Evolutionary conservation across 2,888 invertebrate genomes (phyloP).

Genomic region (Odontothrips loti): DNA sequence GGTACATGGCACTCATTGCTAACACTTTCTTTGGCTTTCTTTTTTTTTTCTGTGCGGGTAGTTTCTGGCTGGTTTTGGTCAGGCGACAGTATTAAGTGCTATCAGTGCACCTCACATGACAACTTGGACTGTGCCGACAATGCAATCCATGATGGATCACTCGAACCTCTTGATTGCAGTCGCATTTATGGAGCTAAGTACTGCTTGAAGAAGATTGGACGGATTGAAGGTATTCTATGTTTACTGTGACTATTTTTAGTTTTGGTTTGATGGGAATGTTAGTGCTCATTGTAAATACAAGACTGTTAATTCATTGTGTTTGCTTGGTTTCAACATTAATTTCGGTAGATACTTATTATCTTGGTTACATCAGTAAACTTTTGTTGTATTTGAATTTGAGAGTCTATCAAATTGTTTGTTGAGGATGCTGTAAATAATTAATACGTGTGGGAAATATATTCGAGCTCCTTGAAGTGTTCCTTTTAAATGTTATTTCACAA

Average conservation of each 20-base stretch:
- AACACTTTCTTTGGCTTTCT: conserved; percentile 30
- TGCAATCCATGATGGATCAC: conserved; percentile 55
- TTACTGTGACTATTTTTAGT: not conserved
- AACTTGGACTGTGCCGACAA: conserved; percentile 65
- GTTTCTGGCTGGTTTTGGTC: conserved; percentile 31
- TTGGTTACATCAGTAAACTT: too few species aligned
- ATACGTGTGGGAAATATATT: too few species aligned
- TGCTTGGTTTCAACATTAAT: too few species aligned
- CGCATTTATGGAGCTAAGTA: conserved; percentile 73
- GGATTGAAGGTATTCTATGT: conserved; percentile 38
- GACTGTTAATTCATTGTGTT: too few species aligned
- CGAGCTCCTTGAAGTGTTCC: too few species aligned
- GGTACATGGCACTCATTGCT: not conserved
- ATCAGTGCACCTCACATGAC: conserved; percentile 66
- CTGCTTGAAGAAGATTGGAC: conserved; percentile 74
- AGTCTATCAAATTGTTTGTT: too few species aligned
- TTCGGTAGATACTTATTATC: too few species aligned
- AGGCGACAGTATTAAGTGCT: conserved; percentile 54
- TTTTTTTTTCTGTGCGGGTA: conserved; percentile 30
- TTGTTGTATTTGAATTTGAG: not conserved
- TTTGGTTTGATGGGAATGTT: too few species aligned
- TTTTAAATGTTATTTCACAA: too few species aligned
- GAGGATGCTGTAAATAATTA: too few species aligned
- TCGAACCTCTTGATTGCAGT: conserved; percentile 61
- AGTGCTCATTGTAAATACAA: too few species aligned